Percentiles rank a stretch among this genome's conserved stretches.
Evolutionary conservation across 2,888 invertebrate genomes (phyloP).

Genomic region (Sinelater perroti): DNA sequence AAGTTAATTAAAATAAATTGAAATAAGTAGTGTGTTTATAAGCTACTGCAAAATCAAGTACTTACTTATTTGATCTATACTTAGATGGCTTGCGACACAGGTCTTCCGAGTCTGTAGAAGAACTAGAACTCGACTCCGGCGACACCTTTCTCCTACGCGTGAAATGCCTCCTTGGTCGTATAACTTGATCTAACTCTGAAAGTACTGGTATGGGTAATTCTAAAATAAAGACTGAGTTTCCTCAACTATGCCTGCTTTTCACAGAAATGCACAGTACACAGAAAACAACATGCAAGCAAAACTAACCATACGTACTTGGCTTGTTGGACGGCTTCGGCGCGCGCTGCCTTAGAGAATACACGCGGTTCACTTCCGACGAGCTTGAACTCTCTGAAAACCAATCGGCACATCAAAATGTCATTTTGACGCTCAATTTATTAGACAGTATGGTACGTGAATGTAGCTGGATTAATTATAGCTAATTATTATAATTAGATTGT

Average conservation of each 20-base stretch:
- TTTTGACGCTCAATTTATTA: no score
- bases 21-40: no score
- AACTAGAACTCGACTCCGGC: conserved; percentile 41
- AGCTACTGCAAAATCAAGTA: no score
- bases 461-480: no score
- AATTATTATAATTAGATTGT: no score
- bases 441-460: no score
- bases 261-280: background rate
- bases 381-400: conserved; percentile 47
- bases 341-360: conserved; percentile 55
- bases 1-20: no score
- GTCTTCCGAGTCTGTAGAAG: conserved; percentile 46
- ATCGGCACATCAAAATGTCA: no score
- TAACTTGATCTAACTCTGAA: conserved; percentile 32
- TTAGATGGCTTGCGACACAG: conserved; percentile 40
- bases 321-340: conserved; percentile 53
- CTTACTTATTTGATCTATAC: conserved; percentile 30
- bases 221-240: conserved; percentile 12
- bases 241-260: background rate
- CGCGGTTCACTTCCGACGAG: conserved; percentile 52
- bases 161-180: conserved; percentile 45
- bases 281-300: no score
- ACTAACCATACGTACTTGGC: conserved; percentile 50
- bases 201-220: conserved; percentile 21
- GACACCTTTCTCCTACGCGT: conserved; percentile 47